A percentile compares a stretch with the other conserved stretches of the same genome.
phyloP scores from a whole-genome alignment of 53 echinoderm and acorn worm genomes.

The Luidia sarsii region DNA sequence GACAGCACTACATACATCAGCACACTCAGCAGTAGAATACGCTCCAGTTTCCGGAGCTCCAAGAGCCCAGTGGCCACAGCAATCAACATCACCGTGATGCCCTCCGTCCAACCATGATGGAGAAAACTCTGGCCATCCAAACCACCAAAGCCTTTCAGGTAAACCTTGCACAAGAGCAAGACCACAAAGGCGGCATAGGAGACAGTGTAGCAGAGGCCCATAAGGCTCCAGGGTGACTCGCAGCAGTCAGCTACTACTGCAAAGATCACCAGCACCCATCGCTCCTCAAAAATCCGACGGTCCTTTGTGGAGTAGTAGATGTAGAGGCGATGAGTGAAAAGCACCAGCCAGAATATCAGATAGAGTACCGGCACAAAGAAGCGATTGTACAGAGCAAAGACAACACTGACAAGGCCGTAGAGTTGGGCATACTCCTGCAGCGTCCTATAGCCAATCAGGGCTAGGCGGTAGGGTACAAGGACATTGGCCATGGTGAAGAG shows the following conservation, averaged over 20 bases:
- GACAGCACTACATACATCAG: slow-evolving; percentile 91
- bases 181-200: slow-evolving; percentile 85
- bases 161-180: slow-evolving; percentile 81
- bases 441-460: slow-evolving; percentile 76
- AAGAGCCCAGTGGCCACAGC: slow-evolving; percentile 88
- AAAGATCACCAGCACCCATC: slow-evolving; percentile 76
- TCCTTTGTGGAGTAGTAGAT: slow-evolving; percentile 71
- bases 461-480: slow-evolving; percentile 82
- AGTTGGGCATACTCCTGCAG: slow-evolving; percentile 87
- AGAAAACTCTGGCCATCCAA: slow-evolving; percentile 63
- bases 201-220: slow-evolving; percentile 92
- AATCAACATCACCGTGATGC: slow-evolving; percentile 82
- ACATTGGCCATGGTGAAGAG: slow-evolving; percentile 75
- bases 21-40: slow-evolving; percentile 86
- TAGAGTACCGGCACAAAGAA: slow-evolving; percentile 87
- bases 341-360: slow-evolving; percentile 79
- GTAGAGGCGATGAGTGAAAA: slow-evolving; percentile 81
- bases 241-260: slow-evolving; percentile 90
- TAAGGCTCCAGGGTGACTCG: slow-evolving; percentile 90
- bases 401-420: slow-evolving; percentile 82
- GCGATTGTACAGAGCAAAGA: slow-evolving; percentile 82
- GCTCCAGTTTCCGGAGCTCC: slow-evolving; percentile 76
- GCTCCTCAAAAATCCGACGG: slow-evolving; percentile 65
- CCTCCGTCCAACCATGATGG: slow-evolving; percentile 91
- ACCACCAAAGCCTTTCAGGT: slow-evolving; percentile 80